Percentiles rank a stretch among this genome's conserved stretches.
These are phyloP conservation scores for Mustela nigripes DNA, from an alignment of 2,113 vertebrate species.

Conservation along the genomic window DNA sequence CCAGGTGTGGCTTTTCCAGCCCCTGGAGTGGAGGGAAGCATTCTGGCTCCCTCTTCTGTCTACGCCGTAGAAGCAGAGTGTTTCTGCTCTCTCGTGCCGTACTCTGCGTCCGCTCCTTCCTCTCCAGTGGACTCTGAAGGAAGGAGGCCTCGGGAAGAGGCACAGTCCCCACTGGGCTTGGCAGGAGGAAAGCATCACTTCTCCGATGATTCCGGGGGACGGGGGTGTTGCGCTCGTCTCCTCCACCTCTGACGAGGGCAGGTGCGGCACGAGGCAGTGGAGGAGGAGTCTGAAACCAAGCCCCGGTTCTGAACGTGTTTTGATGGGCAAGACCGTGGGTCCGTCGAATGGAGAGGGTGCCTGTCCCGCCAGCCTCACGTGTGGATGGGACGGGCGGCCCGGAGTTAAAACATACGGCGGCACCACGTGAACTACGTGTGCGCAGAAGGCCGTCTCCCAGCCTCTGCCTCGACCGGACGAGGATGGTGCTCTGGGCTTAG, in stretches of 20 bases:
- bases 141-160: neutral
- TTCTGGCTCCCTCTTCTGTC: neutral
- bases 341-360: neutral
- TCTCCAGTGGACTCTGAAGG: neutral
- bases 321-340: accelerated
- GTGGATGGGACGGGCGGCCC: neutral
- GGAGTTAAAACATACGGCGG: accelerated
- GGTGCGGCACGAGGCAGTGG: too few species aligned
- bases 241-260: neutral
- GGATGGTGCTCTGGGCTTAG: neutral
- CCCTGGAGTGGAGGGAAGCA: too few species aligned
- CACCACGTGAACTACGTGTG: accelerated
- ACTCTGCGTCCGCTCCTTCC: neutral
- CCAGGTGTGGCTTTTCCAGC: neutral
- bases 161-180: neutral
- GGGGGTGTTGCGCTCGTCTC: neutral
- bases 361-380: neutral
- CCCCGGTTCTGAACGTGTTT: too few species aligned
- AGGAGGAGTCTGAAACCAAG: neutral
- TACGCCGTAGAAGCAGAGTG: neutral
- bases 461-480: neutral
- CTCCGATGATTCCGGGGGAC: too few species aligned
- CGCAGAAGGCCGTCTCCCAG: neutral
- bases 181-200: neutral
- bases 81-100: neutral